Base-by-base conservation (phyloP, 2,888 invertebrate genomes). In the Lepetodrilus schrolli region DNA sequence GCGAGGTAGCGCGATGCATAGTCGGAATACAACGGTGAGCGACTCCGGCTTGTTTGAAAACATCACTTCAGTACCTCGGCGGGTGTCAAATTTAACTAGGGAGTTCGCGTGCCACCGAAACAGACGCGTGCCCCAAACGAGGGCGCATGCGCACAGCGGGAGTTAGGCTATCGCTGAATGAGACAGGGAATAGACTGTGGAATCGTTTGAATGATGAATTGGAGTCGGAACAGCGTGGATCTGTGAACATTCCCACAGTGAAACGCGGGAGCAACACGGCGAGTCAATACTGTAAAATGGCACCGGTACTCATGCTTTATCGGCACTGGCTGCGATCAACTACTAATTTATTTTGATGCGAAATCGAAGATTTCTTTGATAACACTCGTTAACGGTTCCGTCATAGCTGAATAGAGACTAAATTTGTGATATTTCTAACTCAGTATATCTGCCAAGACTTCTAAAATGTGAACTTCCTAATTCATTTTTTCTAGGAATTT, bases 51-150 rank as follows among this genome's bases (percentile, higher is more conserved):
- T 58, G 58, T 58, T 58, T 58, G 58, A 58, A 58, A 58, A 58
- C 58, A 58, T 58, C 58, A 58, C 58, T 58, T 58, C 58, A 34
- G 58, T 17, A 8, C 26, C 30, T 58, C 58, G 17, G 26, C 58
- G 58, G 58, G 58, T 58, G 58, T 58, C 58, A 58, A 58, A 58
- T 58, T 58, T 58, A 58, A 58, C 58, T 58, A 17, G 58, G n/a
- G 58, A 58, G 58, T 58, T 58, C 58, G 58, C 30, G 58, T 58
- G 58, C 58, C 34, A 30, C 30, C 17, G 30, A 23, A 34, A 34
- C 30, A 58, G 58, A 58, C 58, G 58, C 17, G 58, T 58, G 58
- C 58, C 58, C 58, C 58, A 10, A 58, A 26, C 23, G 3, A 58
- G 34, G 7, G 58, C 58, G 58, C 58, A 58, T 58, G 58, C 58